Percentiles rank a stretch among this genome's conserved stretches.
These are phyloP conservation scores for Conus betulinus DNA, from an alignment of 1,140 invertebrate genomes.

Conservation along the genomic window DNA sequence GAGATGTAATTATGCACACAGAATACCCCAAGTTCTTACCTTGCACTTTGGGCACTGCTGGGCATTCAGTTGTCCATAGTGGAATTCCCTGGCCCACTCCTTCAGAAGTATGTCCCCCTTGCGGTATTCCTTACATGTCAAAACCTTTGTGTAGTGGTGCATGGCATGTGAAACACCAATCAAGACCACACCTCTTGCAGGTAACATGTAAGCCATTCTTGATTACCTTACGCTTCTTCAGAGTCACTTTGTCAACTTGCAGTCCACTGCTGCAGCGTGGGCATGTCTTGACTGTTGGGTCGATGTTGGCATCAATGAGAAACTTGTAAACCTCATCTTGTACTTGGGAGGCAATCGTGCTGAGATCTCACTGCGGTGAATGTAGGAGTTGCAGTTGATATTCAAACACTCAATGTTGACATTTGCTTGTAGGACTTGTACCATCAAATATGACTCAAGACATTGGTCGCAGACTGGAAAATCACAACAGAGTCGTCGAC, in stretches of 20 bases:
- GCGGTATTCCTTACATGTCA: slow-evolving; percentile 74
- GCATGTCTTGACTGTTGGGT: slow-evolving; percentile 75
- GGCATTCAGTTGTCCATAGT: slow-evolving; percentile 75
- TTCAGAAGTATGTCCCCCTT: slow-evolving; percentile 75
- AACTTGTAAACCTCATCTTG: slow-evolving; percentile 73
- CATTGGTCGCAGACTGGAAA: slow-evolving; percentile 72
- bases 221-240: slow-evolving; percentile 43
- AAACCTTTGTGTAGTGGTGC: slow-evolving; percentile 75
- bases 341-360: slow-evolving; percentile 56
- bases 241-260: slow-evolving; percentile 17
- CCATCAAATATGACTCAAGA: slow-evolving; percentile 65
- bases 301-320: slow-evolving; percentile 72
- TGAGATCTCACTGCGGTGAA: slow-evolving; percentile 73
- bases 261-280: slow-evolving; percentile 70
- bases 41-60: slow-evolving; percentile 77
- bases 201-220: slow-evolving; percentile 60
- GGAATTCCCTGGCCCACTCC: slow-evolving; percentile 73
- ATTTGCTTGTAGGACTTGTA: slow-evolving; percentile 65
- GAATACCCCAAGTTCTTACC: slow-evolving; percentile 58
- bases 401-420: slow-evolving; percentile 73
- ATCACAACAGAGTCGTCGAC: slow-evolving; percentile 74
- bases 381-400: slow-evolving; percentile 60
- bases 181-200: slow-evolving; percentile 71
- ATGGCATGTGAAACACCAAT: slow-evolving; percentile 77
- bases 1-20: not conserved